These are phyloP conservation scores for Drosophila pandora DNA, from an alignment of 1,140 invertebrate species.

Conservation along the genomic window DNA sequence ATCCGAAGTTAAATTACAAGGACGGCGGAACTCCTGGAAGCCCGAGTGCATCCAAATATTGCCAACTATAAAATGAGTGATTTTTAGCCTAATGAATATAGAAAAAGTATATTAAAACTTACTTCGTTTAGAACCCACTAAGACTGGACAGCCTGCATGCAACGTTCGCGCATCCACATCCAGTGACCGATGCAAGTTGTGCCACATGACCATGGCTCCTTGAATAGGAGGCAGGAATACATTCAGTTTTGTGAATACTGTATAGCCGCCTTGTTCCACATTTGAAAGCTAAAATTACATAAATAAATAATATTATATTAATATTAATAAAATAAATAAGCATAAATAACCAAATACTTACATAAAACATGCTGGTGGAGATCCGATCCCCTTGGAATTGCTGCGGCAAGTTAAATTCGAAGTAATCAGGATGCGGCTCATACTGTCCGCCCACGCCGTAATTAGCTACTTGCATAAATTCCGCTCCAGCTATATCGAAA, in stretches of 20 bases:
- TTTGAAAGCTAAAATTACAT: conserved; percentile 91
- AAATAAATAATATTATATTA: too few species aligned
- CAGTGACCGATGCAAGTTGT: conserved; percentile 95
- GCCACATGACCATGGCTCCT: conserved; percentile 96
- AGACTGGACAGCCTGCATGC: conserved; percentile 98
- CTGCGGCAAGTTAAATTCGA: conserved; percentile 18
- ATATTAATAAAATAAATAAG: not conserved
- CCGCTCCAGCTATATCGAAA: conserved; percentile 88
- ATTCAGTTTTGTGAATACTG: conserved; percentile 95
- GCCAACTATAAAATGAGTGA: conserved; percentile 46
- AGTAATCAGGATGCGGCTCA: conserved; percentile 88
- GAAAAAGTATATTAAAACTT: conserved; percentile 16
- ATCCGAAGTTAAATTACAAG: conserved; percentile 56
- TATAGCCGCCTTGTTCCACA: conserved; percentile 96
- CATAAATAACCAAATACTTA: conserved; percentile 15
- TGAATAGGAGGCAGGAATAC: conserved; percentile 93
- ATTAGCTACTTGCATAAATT: conserved; percentile 87
- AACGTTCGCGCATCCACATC: conserved; percentile 94
- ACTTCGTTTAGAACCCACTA: conserved; percentile 97
- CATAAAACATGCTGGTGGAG: conserved; percentile 75
- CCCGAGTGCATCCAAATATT: conserved; percentile 71
- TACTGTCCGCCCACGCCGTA: conserved; percentile 90
- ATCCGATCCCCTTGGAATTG: conserved; percentile 64
- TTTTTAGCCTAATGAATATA: not conserved
- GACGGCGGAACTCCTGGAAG: conserved; percentile 64